phyloP scores from a whole-genome alignment of 2,113 vertebrate species.

The Pluvialis apricaria region DNA sequence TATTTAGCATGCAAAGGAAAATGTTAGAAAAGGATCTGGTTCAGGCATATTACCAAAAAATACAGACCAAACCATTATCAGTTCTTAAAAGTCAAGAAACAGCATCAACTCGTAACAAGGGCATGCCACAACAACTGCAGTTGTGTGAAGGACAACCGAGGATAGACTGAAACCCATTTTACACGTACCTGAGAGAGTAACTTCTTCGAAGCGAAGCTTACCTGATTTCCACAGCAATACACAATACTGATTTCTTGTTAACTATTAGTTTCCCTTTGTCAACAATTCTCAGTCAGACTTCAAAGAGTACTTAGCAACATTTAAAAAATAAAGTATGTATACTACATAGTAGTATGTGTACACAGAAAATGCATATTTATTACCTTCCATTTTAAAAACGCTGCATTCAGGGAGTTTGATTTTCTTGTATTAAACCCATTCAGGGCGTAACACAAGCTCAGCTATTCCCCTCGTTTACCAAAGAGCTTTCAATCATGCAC shows the following conservation, averaged over 20 bases:
- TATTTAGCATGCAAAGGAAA: background rate
- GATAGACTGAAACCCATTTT: background rate
- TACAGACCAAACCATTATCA: background rate
- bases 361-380: background rate
- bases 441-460: background rate
- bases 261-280: background rate
- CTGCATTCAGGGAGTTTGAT: background rate
- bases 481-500: background rate
- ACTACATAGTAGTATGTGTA: background rate
- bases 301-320: background rate
- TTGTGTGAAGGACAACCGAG: background rate
- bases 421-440: conserved; percentile 16
- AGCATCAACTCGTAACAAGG: background rate
- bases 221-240: background rate
- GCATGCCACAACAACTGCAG: background rate
- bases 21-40: background rate
- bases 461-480: background rate
- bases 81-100: background rate
- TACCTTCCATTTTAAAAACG: background rate
- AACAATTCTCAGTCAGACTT: background rate
- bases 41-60: background rate
- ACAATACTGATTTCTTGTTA: background rate
- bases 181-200: background rate
- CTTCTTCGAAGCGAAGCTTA: background rate
- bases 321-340: background rate